These are phyloP conservation scores for Artibeus lituratus DNA, from an alignment of 2,797 vertebrate genomes.

Conservation along the genomic window DNA sequence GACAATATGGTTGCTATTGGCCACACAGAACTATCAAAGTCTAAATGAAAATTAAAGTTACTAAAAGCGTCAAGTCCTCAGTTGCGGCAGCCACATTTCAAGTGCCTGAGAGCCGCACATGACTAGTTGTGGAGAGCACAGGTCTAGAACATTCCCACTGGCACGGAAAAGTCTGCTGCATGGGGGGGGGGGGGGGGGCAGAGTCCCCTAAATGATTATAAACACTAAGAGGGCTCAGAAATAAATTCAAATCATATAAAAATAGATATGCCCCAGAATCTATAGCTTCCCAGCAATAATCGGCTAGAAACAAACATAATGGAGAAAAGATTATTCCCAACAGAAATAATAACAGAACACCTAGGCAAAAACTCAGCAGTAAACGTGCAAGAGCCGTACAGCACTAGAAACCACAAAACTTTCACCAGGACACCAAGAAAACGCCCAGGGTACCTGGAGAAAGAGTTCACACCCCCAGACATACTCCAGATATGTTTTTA, in stretches of 20 bases:
- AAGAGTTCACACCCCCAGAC: fast-evolving
- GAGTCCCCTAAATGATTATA: not conserved
- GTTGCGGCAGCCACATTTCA: not conserved
- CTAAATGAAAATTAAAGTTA: not conserved
- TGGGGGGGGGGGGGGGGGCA: fast-evolving
- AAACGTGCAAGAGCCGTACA: not conserved
- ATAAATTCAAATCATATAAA: not conserved
- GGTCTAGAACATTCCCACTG: not conserved
- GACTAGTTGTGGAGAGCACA: not conserved
- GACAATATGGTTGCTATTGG: not conserved
- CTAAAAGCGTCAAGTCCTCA: not conserved
- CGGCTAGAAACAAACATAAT: not conserved
- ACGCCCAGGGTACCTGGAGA: not conserved
- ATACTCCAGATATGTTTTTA: no score
- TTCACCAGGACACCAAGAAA: no score
- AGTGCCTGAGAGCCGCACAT: not conserved
- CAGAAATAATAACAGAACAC: not conserved
- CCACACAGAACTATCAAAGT: not conserved
- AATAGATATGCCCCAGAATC: not conserved
- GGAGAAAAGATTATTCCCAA: not conserved
- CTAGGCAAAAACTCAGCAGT: not conserved
- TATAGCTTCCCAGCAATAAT: not conserved
- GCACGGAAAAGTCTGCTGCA: not conserved
- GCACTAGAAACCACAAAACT: not conserved
- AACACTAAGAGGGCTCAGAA: not conserved